Evolutionary conservation across 2,888 invertebrate species (phyloP), one percentile per base, ranked within the genome.

Genomic region (Monoplex corrugatus): DNA sequence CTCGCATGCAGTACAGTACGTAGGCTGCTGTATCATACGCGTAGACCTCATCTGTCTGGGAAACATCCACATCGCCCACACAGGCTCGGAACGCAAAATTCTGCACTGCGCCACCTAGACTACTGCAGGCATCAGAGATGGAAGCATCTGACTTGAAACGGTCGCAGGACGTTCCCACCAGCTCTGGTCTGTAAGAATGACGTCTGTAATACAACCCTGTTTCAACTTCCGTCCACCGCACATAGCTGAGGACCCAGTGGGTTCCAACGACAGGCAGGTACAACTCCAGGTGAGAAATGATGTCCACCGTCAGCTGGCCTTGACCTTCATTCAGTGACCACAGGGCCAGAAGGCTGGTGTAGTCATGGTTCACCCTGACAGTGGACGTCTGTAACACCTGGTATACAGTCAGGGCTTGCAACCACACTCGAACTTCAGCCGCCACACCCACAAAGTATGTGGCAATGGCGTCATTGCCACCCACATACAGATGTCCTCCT

Each of bases 371-470:
- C 35, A 92, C 83, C n/a, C 72, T 68, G 19, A 87, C 80, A 44
- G 43, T 38, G 5, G 86, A 68, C 50, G 86, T 89, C 72, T 90
- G 92, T 16, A 91, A 75, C 0, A 89, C 84, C 23, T 90, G 82
- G 78, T 91, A 90, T 28, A 91, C 89, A 32, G 91, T 87, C 38
- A 93, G 84, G 40, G 89, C 87, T 44, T 87, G 88, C 57, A 91
- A 90, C 93, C 93, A 93, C 5, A 93, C 87, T 68, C 92, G 89
- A 0, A 94, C 80, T 83, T 92, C 92, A 85, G 92, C 91, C 35
- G 92, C 82, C 10, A 72, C 45, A 8, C 92, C 92, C 35, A 38
- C 43, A 43, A 92, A 92, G 57, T 89, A 89, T 28, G 38, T 45
- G 1, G 88, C 57, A 8, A 45, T 45, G 50, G 35, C 72, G 32